Conservation (phyloP, 2,888 invertebrate genomes). For the Congeria kusceri region DNA sequence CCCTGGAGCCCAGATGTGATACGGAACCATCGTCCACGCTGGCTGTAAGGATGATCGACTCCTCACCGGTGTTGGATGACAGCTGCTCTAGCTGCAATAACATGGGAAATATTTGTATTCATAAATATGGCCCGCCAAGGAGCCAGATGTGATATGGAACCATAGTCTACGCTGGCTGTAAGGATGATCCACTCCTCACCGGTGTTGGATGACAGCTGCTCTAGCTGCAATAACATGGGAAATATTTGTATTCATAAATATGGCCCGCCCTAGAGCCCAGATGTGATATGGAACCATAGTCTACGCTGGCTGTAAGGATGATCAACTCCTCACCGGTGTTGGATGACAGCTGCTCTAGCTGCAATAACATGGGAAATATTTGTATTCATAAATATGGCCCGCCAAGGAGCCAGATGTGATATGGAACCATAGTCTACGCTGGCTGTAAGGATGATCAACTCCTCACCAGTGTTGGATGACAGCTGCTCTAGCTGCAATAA, state of each 20-base stretch:
- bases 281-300: constrained; percentile 40
- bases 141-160: background rate
- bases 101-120: too few species aligned
- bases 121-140: too few species aligned
- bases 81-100: constrained; percentile 31
- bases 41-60: constrained; percentile 52
- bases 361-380: background rate
- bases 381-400: too few species aligned
- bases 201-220: background rate
- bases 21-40: constrained; percentile 43
- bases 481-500: too few species aligned
- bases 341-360: constrained; percentile 39
- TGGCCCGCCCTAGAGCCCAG: constrained; percentile 30
- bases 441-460: too few species aligned
- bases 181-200: background rate
- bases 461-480: too few species aligned
- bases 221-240: background rate
- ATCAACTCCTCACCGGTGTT: constrained; percentile 52
- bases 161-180: background rate
- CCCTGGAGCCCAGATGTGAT: constrained; percentile 35
- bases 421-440: too few species aligned
- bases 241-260: too few species aligned
- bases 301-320: constrained; percentile 51
- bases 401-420: too few species aligned
- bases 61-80: constrained; percentile 47